These are phyloP conservation scores for Pandion haliaetus DNA, from an alignment of 2,113 vertebrate species.

Conservation along the genomic window DNA sequence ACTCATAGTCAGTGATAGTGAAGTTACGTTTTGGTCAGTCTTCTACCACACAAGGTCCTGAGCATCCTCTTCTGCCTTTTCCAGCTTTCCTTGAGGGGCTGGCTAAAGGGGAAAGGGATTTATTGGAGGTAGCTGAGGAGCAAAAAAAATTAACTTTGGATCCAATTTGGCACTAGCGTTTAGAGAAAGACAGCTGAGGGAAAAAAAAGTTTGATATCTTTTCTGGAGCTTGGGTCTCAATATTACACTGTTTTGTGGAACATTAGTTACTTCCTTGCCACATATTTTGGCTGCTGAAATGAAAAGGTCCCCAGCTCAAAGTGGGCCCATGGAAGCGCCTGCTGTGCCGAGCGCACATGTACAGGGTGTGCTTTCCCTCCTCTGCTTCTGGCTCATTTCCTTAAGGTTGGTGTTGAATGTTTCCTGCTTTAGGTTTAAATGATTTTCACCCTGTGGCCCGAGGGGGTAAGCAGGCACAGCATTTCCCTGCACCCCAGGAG, in stretches of 20 bases:
- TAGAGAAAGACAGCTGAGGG: not conserved
- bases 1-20: too few species aligned
- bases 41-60: not conserved
- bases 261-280: not conserved
- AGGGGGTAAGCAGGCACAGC: not conserved
- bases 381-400: not conserved
- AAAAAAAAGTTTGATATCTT: not conserved
- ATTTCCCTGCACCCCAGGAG: not conserved
- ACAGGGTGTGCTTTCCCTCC: not conserved
- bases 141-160: not conserved
- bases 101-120: not conserved
- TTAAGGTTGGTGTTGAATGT: not conserved
- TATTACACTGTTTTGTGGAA: not conserved
- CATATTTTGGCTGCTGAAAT: not conserved
- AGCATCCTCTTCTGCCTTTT: not conserved
- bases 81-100: not conserved
- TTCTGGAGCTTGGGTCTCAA: not conserved
- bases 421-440: not conserved
- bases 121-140: not conserved
- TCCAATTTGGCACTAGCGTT: not conserved
- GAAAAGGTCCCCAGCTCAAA: not conserved
- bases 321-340: not conserved
- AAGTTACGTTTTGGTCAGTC: not conserved
- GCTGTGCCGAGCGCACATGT: fast-evolving
- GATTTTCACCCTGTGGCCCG: not conserved